phyloP scores from a whole-genome alignment of 1,140 invertebrate species.

The Stenopsyche tienmushanensis region DNA sequence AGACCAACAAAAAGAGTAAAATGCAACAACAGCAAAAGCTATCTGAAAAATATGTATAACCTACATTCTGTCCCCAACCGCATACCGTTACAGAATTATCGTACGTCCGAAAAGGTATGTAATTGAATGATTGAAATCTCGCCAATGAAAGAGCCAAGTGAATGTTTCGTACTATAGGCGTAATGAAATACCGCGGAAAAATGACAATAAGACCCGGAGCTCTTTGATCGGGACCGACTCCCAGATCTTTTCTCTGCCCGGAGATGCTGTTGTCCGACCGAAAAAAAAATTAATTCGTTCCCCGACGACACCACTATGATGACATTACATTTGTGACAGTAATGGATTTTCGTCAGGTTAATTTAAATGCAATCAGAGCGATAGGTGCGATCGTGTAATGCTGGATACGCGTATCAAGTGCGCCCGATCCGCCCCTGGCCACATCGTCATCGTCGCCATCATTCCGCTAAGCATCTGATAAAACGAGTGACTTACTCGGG shows the following conservation, averaged over 20 bases:
- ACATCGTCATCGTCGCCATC: no score
- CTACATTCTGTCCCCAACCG: constrained; percentile 30
- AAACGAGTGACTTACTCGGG: no score
- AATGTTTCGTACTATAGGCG: constrained; percentile 13
- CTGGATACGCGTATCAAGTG: no score
- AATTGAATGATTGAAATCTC: constrained; percentile 28
- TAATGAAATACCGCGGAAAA: no score
- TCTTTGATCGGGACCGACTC: constrained; percentile 11
- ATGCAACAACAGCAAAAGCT: neutral
- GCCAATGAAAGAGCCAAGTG: no score
- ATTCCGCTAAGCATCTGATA: no score
- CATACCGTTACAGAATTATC: constrained; percentile 39
- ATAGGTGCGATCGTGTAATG: neutral
- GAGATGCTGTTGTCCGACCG: neutral
- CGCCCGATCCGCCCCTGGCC: no score
- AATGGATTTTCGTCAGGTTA: no score
- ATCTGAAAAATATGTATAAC: constrained; percentile 19
- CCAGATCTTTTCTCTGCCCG: no score
- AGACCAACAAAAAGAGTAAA: constrained; percentile 5
- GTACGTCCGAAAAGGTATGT: constrained; percentile 23
- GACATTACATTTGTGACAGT: neutral
- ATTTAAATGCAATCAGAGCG: neutral
- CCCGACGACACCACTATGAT: neutral
- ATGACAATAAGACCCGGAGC: constrained; percentile 8
- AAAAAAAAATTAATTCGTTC: constrained; percentile 8